Percentiles rank a stretch among this genome's conserved stretches.
Evolutionary conservation across 2,888 invertebrate species (phyloP).

Genomic region (Notodonta ziczac): DNA sequence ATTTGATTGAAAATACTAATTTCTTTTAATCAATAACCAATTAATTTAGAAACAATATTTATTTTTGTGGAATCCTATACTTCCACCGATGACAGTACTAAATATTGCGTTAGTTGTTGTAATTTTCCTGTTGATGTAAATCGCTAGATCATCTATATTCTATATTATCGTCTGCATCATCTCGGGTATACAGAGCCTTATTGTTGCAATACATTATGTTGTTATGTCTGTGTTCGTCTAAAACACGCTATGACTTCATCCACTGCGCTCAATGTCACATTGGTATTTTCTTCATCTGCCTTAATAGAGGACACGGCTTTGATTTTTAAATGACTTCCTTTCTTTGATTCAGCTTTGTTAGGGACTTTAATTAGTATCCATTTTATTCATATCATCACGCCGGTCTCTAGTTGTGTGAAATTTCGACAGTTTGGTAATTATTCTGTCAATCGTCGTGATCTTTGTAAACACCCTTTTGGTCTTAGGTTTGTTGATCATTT

Average conservation of each 20-base stretch:
- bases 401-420: too few relatives aligned
- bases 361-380: background rate
- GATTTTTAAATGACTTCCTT: conserved; percentile 6
- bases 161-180: background rate
- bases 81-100: background rate
- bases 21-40: too few relatives aligned
- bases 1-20: too few relatives aligned
- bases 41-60: too few relatives aligned
- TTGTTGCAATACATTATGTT: background rate
- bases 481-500: background rate
- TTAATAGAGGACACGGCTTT: conserved; percentile 3
- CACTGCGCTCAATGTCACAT: conserved; percentile 4
- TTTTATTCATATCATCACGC: background rate
- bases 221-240: conserved; percentile 4
- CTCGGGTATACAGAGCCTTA: conserved; percentile 3
- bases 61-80: background rate
- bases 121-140: background rate
- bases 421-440: too few relatives aligned
- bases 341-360: background rate
- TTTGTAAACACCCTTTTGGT: background rate
- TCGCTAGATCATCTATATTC: background rate
- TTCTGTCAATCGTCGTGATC: background rate
- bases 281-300: conserved; percentile 4
- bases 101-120: background rate
- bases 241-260: conserved; percentile 8